phyloP scores from a whole-genome alignment of 2,797 vertebrate genomes.

The Gastrophryne carolinensis region DNA sequence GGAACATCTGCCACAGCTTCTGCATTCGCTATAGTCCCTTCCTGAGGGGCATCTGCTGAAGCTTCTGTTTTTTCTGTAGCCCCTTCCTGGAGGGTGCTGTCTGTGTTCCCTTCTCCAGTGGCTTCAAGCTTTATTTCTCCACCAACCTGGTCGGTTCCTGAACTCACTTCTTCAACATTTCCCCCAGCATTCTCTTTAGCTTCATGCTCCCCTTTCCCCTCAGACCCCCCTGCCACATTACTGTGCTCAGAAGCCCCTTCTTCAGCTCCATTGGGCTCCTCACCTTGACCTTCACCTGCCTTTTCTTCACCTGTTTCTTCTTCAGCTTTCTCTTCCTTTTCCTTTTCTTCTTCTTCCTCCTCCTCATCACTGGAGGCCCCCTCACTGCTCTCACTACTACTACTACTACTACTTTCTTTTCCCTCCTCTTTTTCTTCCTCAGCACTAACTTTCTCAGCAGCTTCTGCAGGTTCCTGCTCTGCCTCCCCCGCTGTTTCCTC shows the following conservation, averaged over 20 bases:
- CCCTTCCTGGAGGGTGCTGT: background rate
- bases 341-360: background rate
- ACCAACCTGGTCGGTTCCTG: background rate
- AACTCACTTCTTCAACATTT: background rate
- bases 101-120: background rate
- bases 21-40: background rate
- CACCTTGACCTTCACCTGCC: background rate
- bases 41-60: background rate
- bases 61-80: background rate
- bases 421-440: background rate
- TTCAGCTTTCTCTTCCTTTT: background rate
- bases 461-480: background rate
- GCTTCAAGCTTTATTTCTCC: background rate
- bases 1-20: no score
- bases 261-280: background rate
- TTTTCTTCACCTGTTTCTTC: background rate
- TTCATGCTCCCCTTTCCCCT: background rate
- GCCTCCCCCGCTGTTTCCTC: background rate
- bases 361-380: conserved; percentile 41
- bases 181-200: background rate
- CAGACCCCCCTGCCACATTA: background rate
- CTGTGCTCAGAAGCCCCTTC: background rate
- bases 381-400: conserved; percentile 1
- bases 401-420: background rate
- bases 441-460: background rate